Conservation (phyloP, 1,140 invertebrate species). For the Bombus sibiricus region DNA sequence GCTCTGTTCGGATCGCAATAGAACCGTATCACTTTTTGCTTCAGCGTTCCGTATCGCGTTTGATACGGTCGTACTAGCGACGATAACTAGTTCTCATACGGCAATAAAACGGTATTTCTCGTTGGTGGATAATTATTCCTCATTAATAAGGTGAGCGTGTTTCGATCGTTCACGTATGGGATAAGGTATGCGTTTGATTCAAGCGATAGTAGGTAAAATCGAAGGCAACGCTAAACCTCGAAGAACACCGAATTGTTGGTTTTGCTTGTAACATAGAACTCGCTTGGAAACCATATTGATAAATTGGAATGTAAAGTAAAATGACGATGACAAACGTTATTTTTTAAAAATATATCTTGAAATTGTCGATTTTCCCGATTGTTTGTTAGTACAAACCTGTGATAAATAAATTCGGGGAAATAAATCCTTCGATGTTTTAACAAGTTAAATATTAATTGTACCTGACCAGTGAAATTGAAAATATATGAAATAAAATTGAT, state of each 20-base stretch:
- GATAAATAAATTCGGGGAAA: too few species aligned
- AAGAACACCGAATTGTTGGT: neutral
- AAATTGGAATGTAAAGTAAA: too few species aligned
- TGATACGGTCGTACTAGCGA: conserved; percentile 36
- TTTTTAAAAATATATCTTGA: too few species aligned
- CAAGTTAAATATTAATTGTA: too few species aligned
- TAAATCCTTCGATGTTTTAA: too few species aligned
- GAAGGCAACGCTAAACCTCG: neutral
- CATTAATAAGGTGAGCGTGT: conserved; percentile 39
- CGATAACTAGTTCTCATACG: conserved; percentile 43
- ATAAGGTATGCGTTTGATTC: neutral
- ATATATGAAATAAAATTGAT: too few species aligned
- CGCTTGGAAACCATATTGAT: too few species aligned
- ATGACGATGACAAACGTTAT: too few species aligned
- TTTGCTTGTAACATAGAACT: neutral
- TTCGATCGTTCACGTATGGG: conserved; percentile 24
- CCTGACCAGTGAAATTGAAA: too few species aligned
- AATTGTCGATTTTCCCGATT: too few species aligned
- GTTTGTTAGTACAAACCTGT: too few species aligned
- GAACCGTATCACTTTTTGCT: conserved; percentile 50
- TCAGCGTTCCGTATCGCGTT: conserved; percentile 53
- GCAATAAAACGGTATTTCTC: conserved; percentile 35
- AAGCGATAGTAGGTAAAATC: neutral
- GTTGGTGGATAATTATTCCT: conserved; percentile 56
- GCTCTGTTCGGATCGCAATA: conserved; percentile 2